These are phyloP conservation scores for Sebastes hubbsi DNA, from an alignment of 2,797 vertebrate species.

Conservation along the genomic window DNA sequence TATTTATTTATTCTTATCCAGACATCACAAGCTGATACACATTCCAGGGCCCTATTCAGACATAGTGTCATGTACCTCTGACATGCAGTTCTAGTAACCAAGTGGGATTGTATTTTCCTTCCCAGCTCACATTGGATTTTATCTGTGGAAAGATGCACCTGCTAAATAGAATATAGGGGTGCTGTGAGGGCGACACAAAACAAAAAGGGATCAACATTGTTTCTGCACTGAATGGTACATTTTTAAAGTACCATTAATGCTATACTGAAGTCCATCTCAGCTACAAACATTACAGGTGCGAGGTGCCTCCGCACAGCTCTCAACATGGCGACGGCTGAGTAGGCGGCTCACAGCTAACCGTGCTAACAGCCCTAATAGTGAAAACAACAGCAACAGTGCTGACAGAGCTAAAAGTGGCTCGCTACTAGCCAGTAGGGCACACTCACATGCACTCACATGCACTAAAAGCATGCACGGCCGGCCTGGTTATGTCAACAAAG, in stretches of 20 bases:
- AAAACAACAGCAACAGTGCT: too few relatives aligned
- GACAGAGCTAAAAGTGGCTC: too few relatives aligned
- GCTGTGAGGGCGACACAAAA: not conserved
- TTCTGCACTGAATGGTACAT: not conserved
- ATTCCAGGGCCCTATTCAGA: not conserved
- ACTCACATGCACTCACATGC: too few relatives aligned
- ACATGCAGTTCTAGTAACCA: not conserved
- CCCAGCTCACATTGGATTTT: not conserved
- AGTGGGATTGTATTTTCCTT: not conserved
- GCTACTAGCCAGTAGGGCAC: too few relatives aligned
- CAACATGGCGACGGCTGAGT: too few relatives aligned
- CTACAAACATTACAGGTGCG: not conserved
- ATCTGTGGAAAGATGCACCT: not conserved
- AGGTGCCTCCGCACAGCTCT: too few relatives aligned
- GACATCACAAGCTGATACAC: not conserved
- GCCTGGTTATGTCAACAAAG: too few relatives aligned
- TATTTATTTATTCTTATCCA: not conserved
- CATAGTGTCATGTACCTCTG: not conserved
- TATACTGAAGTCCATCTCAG: not conserved
- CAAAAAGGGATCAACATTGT: not conserved
- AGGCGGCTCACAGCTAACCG: too few relatives aligned
- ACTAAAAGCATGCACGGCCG: too few relatives aligned
- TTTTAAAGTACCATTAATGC: not conserved
- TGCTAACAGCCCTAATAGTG: too few relatives aligned
- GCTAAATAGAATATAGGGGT: too few relatives aligned